A percentile compares a stretch with the other conserved stretches of the same genome.
These are phyloP conservation scores for Myocastor coypus DNA, from an alignment of 2,113 vertebrate genomes.

Conservation along the genomic window DNA sequence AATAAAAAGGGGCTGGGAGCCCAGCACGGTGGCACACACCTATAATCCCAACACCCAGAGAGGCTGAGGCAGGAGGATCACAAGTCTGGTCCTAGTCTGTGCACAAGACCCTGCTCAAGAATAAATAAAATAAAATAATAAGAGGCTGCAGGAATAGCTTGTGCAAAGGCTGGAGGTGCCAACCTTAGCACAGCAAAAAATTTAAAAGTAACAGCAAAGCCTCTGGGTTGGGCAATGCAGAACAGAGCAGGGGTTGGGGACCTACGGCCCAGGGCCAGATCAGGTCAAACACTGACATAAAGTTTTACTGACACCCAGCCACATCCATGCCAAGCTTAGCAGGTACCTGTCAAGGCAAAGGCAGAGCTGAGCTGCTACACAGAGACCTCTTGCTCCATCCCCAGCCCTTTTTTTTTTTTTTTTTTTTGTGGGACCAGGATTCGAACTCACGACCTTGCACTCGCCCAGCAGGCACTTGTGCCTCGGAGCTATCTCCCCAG, in stretches of 20 bases:
- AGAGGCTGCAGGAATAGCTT: background rate
- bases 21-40: background rate
- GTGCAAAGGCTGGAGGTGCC: background rate
- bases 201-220: background rate
- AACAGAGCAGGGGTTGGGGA: too few species aligned
- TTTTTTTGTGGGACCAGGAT: too few species aligned
- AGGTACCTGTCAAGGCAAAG: too few species aligned
- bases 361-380: background rate
- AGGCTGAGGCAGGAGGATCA: background rate
- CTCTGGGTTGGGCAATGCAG: too few species aligned
- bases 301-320: background rate
- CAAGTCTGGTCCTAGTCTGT: background rate
- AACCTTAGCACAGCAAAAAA: background rate
- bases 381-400: background rate
- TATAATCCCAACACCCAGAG: background rate
- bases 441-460: too few species aligned
- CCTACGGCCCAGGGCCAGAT: accelerated
- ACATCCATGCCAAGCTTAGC: too few species aligned
- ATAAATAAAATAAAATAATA: background rate
- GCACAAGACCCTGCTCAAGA: background rate
- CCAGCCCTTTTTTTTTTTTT: too few species aligned
- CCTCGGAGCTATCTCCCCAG: too few species aligned
- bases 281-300: background rate
- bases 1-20: background rate
- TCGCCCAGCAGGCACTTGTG: too few species aligned